Evolutionary conservation across 2,888 invertebrate species (phyloP), one percentile per base, ranked within the genome.

Genomic region (Ectemnius lituratus): DNA sequence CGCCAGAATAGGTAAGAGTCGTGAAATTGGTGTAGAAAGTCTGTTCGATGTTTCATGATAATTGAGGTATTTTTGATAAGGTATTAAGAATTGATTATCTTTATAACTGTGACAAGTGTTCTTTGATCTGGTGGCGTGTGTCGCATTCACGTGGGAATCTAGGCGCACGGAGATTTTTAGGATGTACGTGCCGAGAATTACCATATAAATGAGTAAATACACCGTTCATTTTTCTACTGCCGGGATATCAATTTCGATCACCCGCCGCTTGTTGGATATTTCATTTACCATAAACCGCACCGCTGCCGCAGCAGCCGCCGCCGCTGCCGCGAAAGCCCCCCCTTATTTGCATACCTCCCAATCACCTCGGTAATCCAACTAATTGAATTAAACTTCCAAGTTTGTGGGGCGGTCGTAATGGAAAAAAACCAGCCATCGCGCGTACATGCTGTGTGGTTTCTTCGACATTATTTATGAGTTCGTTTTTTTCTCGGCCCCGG

Each of bases 401-500:
- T 5, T 2, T 18, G n/a, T 2, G 8, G 49, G 20, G 16, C 37
- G 37, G 6, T 11, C 8, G 37, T 11, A 37, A 11, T 6, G 11
- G 37, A 37, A 37, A 37, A 37, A 37, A 37, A 37, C 5, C 8
- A 6, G 8, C 37, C 6, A 8, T 37, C 37, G 37, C 37, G 11
- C 37, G 37, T 37, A 37, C 37, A 37, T 8, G 37, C 37, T 11
- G 37, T 11, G 37, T 20, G 5, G 2, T 58, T 62, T 67, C 47
- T 64, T 71, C 67, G 64, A 1, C 59, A 60, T 74, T 71, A 63
- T 63, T 74, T 64, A 74, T 67, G 63, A 70, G 62, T 52, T 18
- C n/a, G 27, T 23, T 13, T 62, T 47, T 47, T 5, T 8, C 18
- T 49, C 8, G 16, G 23, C 28, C 37, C 13, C 23, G 23, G 64